phyloP scores from a whole-genome alignment of 2,797 vertebrate species.

The Taeniopygia guttata region DNA sequence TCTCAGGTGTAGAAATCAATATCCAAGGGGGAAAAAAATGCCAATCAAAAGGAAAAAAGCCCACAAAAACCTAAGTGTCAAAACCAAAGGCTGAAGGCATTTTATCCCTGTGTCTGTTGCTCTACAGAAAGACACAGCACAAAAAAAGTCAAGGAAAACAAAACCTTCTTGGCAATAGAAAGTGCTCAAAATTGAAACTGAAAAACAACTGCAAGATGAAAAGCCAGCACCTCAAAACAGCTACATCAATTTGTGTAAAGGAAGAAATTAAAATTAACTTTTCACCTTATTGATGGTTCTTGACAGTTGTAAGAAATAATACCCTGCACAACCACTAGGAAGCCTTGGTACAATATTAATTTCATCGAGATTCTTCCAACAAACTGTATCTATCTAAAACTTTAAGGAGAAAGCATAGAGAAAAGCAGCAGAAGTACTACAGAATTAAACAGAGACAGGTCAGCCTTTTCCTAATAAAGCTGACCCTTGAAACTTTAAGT shows the following conservation, averaged over 20 bases:
- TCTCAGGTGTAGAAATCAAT: not conserved
- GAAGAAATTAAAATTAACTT: not conserved
- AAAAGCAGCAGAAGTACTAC: not conserved
- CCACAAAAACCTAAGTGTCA: not conserved
- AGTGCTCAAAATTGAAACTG: not conserved
- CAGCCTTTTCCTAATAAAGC: rapidly evolving
- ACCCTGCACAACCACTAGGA: not conserved
- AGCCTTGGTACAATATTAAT: not conserved
- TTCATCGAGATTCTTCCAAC: not conserved
- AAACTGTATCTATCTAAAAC: not conserved
- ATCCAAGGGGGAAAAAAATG: not conserved
- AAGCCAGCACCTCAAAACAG: not conserved
- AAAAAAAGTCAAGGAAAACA: not conserved
- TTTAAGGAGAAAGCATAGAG: not conserved
- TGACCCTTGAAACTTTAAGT: not conserved
- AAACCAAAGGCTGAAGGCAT: not conserved
- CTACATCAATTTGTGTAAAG: not conserved
- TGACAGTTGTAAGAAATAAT: not conserved
- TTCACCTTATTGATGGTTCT: rapidly evolving
- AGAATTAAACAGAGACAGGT: not conserved
- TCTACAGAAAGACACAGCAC: not conserved
- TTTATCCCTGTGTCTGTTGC: not conserved
- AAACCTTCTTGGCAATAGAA: not conserved
- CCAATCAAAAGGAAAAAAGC: not conserved
- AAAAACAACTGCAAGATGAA: not conserved